Percentiles rank a stretch among this genome's conserved stretches.
phyloP scores from a whole-genome alignment of 64 coral and sea anemone genomes.

The Anthopleura sola region DNA sequence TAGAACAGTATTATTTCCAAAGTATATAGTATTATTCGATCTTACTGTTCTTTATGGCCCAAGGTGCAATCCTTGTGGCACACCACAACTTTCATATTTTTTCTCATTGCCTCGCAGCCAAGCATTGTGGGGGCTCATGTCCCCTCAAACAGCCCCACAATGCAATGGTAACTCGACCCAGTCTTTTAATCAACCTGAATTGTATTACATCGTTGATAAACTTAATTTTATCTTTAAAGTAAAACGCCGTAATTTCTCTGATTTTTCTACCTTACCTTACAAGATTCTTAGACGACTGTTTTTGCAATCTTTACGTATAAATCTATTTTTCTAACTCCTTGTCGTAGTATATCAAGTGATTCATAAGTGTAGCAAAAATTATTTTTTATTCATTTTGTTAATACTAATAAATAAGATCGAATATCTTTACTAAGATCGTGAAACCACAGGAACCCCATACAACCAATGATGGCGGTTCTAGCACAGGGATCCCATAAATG shows the following conservation, averaged over 20 bases:
- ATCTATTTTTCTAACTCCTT: not conserved
- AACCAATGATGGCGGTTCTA: too few relatives aligned
- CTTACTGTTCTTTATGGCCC: not conserved
- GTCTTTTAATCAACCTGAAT: not conserved
- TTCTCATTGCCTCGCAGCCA: not conserved
- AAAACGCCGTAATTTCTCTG: too few relatives aligned
- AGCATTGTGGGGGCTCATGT: too few relatives aligned
- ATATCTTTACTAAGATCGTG: not conserved
- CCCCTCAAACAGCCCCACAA: too few relatives aligned
- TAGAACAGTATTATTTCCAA: not conserved
- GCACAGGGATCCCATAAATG: too few relatives aligned
- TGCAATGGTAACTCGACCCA: too few relatives aligned
- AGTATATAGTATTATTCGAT: not conserved
- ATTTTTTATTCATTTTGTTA: slow-evolving; percentile 5
- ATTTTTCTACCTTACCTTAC: not conserved
- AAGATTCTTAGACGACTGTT: not conserved
- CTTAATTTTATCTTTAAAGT: not conserved
- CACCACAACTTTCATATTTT: not conserved
- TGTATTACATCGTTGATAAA: not conserved
- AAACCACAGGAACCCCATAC: not conserved
- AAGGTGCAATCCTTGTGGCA: not conserved
- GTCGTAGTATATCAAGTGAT: not conserved
- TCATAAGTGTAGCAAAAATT: not conserved
- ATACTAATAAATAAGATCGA: not conserved
- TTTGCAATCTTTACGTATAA: not conserved